Evolutionary conservation across 2,797 vertebrate genomes (phyloP), one percentile per base, ranked within the genome.

Genomic region (Aplochiton taeniatus): DNA sequence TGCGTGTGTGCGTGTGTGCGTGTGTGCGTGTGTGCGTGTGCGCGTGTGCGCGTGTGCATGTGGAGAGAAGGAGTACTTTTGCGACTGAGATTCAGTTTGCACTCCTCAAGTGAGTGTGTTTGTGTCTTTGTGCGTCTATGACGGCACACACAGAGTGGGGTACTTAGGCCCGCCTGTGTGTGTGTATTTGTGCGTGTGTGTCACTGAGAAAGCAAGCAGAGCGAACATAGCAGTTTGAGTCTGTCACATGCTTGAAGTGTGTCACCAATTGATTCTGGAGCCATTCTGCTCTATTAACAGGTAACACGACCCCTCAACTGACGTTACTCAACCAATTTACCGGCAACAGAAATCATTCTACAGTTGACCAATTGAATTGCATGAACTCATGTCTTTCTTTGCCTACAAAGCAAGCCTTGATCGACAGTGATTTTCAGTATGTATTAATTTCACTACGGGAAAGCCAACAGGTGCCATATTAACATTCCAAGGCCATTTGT

Each of bases 201-300:
- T 52, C 11, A 1, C 8, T 17, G 18, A 18, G 9, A 53, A 19
- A 19, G 18, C 18, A 11, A 19, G 19, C 17, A 31, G 31, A 31
- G 31, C 31, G 2, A 31, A 31, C 31, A 31, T 31, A 31, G 31
- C 10, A 11, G 11, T 59, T 63, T 70, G 62, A 69, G 65, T 66
- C 10, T 48, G 50, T 66, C 57, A 42, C 56, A 58, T 4, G 46
- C 68, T 60, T 48, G 19, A 59, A 62, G 56, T 76, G 60, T 18
- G 4, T 63, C 64, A 70, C 59, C 14, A 60, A 78, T 51, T 48
- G 66, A 77, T 78, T 43, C 43, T 50, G 9, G 45, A 45, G 51
- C 14, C 6, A 14, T 56, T 67, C 69, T 52, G 66, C 31, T 71
- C 53, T 8, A 59, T 78, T 16, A 11, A 58, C 65, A 68, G 56